These are phyloP conservation scores for Orycteropus afer DNA, from an alignment of 2,113 vertebrate species.

Conservation along the genomic window DNA sequence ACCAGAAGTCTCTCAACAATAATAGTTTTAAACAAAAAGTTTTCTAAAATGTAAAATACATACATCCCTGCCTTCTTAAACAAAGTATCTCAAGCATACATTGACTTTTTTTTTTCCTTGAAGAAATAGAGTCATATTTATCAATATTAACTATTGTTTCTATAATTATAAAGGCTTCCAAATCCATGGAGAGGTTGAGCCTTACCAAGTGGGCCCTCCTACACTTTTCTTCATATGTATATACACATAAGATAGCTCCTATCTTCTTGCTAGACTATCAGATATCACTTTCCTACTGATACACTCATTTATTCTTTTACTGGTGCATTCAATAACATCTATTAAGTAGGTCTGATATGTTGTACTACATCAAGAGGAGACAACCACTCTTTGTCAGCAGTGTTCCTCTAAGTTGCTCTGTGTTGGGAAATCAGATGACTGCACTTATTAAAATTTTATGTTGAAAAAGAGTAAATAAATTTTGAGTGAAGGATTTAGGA, in stretches of 20 bases:
- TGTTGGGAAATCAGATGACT: conserved; percentile 7
- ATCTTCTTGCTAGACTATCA: neutral
- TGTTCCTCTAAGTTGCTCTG: neutral
- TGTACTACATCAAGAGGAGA: neutral
- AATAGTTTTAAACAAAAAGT: neutral
- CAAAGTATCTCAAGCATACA: neutral
- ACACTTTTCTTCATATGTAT: neutral
- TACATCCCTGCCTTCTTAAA: neutral
- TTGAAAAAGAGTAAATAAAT: neutral
- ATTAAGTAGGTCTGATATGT: neutral
- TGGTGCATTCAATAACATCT: neutral
- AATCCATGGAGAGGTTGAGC: neutral
- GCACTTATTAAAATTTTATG: conserved; percentile 19
- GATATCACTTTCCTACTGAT: neutral
- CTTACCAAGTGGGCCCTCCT: neutral
- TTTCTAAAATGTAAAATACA: neutral
- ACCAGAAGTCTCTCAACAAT: too few species aligned
- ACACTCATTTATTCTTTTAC: conserved; percentile 33
- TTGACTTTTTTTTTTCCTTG: conserved; percentile 27
- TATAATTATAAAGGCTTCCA: neutral
- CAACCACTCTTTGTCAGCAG: neutral
- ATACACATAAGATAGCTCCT: too few species aligned
- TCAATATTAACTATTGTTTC: neutral
- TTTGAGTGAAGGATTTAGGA: conserved; percentile 38
- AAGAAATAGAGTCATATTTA: neutral